phyloP scores from a whole-genome alignment of 2,888 invertebrate genomes.

The Drosophila putrida region DNA sequence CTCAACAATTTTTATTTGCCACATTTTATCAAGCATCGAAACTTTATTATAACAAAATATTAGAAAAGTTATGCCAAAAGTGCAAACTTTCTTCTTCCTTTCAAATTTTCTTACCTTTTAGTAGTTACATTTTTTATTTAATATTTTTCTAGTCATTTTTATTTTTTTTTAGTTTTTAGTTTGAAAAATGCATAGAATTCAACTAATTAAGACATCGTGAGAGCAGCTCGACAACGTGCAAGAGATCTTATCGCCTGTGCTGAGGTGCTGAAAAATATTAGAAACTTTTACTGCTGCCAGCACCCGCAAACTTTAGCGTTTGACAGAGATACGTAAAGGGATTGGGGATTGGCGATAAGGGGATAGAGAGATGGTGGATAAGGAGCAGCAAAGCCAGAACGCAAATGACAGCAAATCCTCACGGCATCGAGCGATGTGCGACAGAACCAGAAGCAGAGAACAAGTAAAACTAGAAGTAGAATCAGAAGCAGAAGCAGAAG shows the following conservation, averaged over 20 bases:
- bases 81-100: constrained; percentile 45
- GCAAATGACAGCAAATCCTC: constrained; percentile 78
- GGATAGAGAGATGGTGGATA: not conserved
- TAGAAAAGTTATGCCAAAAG: constrained; percentile 74
- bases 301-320: constrained; percentile 69
- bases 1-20: constrained; percentile 70
- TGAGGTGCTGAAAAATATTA: constrained; percentile 80
- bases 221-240: constrained; percentile 50
- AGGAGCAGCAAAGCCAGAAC: constrained; percentile 37
- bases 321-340: constrained; percentile 54
- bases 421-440: constrained; percentile 50
- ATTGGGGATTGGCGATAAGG: not conserved
- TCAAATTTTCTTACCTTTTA: constrained; percentile 9
- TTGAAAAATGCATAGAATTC: constrained; percentile 75
- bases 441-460: constrained; percentile 19
- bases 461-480: not conserved
- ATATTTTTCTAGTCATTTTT: constrained; percentile 7
- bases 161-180: no score
- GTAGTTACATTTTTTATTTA: constrained; percentile 11
- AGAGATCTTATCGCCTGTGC: constrained; percentile 73
- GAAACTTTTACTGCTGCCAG: constrained; percentile 63
- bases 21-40: constrained; percentile 78
- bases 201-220: constrained; percentile 73
- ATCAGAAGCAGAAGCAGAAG: constrained; percentile 5
- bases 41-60: constrained; percentile 77